Percentiles rank a stretch among this genome's conserved stretches.
phyloP scores from a whole-genome alignment of 2,888 invertebrate genomes.

The Caenorhabditis wallacei region DNA sequence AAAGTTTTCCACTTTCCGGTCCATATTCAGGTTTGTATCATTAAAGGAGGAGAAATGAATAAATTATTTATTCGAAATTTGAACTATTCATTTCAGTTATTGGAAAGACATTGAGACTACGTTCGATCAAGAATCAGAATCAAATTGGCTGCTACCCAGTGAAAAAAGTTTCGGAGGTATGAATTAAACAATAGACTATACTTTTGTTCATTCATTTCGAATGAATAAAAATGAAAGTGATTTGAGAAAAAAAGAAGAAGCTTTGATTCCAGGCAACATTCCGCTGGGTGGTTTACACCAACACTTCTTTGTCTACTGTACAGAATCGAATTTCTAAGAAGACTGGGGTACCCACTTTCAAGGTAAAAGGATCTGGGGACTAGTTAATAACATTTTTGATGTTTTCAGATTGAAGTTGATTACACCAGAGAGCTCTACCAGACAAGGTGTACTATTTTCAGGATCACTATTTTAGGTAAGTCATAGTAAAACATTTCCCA shows the following conservation, averaged over 20 bases:
- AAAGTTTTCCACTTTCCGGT: constrained; percentile 69
- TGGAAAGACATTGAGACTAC: constrained; percentile 66
- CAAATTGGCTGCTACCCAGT: constrained; percentile 61
- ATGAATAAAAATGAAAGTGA: not conserved
- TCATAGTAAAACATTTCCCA: not conserved
- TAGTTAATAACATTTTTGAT: not conserved
- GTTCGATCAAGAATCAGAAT: constrained; percentile 53
- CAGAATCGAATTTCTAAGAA: constrained; percentile 64
- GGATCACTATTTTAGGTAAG: constrained; percentile 71
- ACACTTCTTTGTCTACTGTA: constrained; percentile 54
- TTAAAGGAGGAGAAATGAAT: constrained; percentile 13
- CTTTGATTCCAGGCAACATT: constrained; percentile 67
- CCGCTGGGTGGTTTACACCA: constrained; percentile 69
- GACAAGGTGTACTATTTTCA: constrained; percentile 65
- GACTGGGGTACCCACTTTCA: constrained; percentile 54
- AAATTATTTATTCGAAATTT: constrained; percentile 1
- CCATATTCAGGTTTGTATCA: constrained; percentile 66
- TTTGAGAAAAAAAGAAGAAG: not conserved
- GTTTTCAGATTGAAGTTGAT: constrained; percentile 68
- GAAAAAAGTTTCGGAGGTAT: constrained; percentile 58
- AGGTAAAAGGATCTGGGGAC: constrained; percentile 33
- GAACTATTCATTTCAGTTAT: constrained; percentile 50
- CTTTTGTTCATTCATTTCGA: not conserved
- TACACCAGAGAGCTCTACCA: constrained; percentile 64
- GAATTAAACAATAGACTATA: not conserved